These are phyloP conservation scores for Ophiothrix spiculata DNA, from an alignment of 35 echinoderm and acorn worm species.

Conservation along the genomic window DNA sequence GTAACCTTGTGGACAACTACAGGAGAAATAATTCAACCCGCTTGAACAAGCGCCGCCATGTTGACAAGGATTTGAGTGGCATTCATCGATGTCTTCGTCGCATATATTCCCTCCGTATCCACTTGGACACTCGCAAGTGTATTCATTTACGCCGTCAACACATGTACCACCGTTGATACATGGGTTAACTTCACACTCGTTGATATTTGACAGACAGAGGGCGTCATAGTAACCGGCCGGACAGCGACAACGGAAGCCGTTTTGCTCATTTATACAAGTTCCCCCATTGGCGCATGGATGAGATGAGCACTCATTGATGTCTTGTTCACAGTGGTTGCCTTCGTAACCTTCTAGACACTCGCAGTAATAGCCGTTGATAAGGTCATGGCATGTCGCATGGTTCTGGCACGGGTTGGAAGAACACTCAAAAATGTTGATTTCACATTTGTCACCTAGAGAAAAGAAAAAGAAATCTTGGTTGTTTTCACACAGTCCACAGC, in stretches of 20 bases:
- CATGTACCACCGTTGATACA: conserved; percentile 61
- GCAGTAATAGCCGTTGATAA: conserved; percentile 62
- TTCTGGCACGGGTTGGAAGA: conserved; percentile 68
- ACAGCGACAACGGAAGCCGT: conserved; percentile 54
- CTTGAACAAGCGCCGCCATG: conserved; percentile 62
- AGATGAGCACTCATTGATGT: conserved; percentile 59
- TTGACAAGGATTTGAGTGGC: conserved; percentile 83
- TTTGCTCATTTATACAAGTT: conserved; percentile 35
- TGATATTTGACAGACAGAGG: conserved; percentile 53
- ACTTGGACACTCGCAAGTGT: conserved; percentile 35
- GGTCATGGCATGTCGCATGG: conserved; percentile 47
- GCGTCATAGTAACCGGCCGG: conserved; percentile 44
- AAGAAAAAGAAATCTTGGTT: neutral
- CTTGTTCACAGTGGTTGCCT: conserved; percentile 39
- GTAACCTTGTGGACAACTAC: conserved; percentile 60
- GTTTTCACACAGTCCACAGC: neutral
- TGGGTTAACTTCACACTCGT: conserved; percentile 57
- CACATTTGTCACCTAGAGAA: conserved; percentile 34
- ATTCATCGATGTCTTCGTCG: conserved; percentile 65
- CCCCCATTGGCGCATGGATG: conserved; percentile 63
- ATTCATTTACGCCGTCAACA: conserved; percentile 44
- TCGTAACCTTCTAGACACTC: conserved; percentile 45
- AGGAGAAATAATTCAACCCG: conserved; percentile 52
- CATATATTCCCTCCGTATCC: conserved; percentile 60
- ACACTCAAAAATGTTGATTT: conserved; percentile 49